A percentile compares a stretch with the other conserved stretches of the same genome.
phyloP scores from a whole-genome alignment of 2,797 vertebrate species.

The Lates japonicus region DNA sequence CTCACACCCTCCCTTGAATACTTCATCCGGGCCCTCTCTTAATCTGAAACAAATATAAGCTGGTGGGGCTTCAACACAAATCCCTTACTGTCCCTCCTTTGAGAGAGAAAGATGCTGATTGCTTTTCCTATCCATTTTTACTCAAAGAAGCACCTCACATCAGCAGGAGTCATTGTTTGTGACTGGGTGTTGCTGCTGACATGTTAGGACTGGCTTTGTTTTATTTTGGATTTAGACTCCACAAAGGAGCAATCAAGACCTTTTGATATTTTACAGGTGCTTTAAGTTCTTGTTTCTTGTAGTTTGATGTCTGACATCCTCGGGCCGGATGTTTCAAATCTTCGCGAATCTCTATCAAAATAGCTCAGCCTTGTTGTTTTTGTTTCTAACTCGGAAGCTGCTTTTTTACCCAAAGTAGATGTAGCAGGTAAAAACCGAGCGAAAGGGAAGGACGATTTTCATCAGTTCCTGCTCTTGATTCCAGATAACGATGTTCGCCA shows the following conservation, averaged over 20 bases:
- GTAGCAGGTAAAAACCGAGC: slow-evolving; percentile 48
- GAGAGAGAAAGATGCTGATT: slow-evolving; percentile 78
- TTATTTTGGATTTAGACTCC: slow-evolving; percentile 73
- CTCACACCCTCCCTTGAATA: slow-evolving; percentile 43
- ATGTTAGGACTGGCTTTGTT: slow-evolving; percentile 65
- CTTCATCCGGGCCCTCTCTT: slow-evolving; percentile 74
- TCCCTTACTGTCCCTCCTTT: slow-evolving; percentile 82
- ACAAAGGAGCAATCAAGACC: slow-evolving; percentile 68
- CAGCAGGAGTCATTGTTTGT: slow-evolving; percentile 67
- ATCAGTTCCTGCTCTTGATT: slow-evolving; percentile 50
- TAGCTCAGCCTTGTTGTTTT: slow-evolving; percentile 74
- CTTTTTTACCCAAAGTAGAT: slow-evolving; percentile 51
- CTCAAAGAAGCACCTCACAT: slow-evolving; percentile 73
- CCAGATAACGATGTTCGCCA: slow-evolving; percentile 83
- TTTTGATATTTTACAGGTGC: slow-evolving; percentile 61
- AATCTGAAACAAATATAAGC: slow-evolving; percentile 82
- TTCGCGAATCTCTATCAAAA: slow-evolving; percentile 68
- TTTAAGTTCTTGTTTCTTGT: slow-evolving; percentile 62
- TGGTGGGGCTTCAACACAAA: slow-evolving; percentile 78
- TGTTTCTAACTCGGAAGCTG: slow-evolving; percentile 48
- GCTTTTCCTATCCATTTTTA: slow-evolving; percentile 71
- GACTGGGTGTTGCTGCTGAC: slow-evolving; percentile 59
- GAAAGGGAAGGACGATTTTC: slow-evolving; percentile 32
- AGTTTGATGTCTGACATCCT: slow-evolving; percentile 72
- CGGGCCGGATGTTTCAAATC: slow-evolving; percentile 70